phyloP scores from a whole-genome alignment of 1,140 invertebrate species.

The Euura lappo region DNA sequence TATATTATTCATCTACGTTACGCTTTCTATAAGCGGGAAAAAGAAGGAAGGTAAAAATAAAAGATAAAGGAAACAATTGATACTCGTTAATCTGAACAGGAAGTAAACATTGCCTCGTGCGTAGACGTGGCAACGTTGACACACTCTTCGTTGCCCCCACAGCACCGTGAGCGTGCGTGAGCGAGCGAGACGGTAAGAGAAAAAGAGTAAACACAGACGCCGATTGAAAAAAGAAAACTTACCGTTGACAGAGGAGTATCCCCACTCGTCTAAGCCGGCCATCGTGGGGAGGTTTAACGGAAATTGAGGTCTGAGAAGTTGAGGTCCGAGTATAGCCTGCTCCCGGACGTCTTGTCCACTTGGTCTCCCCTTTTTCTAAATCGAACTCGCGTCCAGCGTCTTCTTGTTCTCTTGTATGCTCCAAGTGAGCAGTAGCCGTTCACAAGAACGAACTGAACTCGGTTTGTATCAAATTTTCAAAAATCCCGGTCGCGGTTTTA shows the following conservation, averaged over 20 bases:
- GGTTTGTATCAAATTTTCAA: conserved; percentile 3
- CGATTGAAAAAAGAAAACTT: conserved; percentile 23
- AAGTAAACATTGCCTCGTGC: conserved; percentile 4
- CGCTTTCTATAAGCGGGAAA: too few relatives aligned
- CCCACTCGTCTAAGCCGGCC: conserved; percentile 50
- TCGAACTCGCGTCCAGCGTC: conserved; percentile 10
- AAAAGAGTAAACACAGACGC: neutral
- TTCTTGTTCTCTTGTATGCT: neutral
- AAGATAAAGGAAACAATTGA: too few relatives aligned
- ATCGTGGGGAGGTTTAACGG: conserved; percentile 40
- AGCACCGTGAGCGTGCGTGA: neutral
- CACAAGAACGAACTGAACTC: neutral
- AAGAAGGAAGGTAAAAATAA: too few relatives aligned
- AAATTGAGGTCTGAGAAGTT: conserved; percentile 54
- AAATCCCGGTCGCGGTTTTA: neutral
- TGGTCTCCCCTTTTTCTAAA: conserved; percentile 14
- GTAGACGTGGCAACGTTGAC: neutral
- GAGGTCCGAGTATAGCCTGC: conserved; percentile 54
- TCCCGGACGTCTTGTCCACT: conserved; percentile 50
- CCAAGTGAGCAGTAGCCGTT: conserved; percentile 1
- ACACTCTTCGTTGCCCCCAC: neutral
- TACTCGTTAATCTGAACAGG: neutral
- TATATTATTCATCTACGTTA: too few relatives aligned
- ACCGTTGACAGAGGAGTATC: conserved; percentile 54
- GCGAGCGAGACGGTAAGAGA: neutral